Evolutionary conservation across 2,888 invertebrate species (phyloP).

Genomic region (Diaperis boleti): DNA sequence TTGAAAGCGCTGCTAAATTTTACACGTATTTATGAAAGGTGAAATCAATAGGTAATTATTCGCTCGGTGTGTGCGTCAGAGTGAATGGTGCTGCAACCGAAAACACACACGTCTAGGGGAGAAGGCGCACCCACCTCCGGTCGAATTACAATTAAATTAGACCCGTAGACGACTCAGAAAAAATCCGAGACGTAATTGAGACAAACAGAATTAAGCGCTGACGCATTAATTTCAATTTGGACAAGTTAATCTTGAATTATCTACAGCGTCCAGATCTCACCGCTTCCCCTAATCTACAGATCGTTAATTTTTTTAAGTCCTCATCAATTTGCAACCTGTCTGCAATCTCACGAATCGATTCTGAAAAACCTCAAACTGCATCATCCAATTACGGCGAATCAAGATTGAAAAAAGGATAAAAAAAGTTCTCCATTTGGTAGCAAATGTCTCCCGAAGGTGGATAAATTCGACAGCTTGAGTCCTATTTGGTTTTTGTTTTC

Average conservation of each 20-base stretch:
- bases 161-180: no score
- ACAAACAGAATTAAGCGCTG: no score
- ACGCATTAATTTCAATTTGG: no score
- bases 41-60: slow-evolving; percentile 3
- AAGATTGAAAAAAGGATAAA: background rate
- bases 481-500: background rate
- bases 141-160: no score
- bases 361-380: background rate
- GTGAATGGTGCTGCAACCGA: background rate
- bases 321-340: background rate
- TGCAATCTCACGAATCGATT: background rate
- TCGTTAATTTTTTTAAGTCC: background rate
- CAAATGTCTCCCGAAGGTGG: background rate
- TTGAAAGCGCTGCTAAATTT: background rate
- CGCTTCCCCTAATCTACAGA: no score
- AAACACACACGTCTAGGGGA: background rate
- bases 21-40: slow-evolving; percentile 1
- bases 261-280: no score
- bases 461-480: slow-evolving; percentile 2
- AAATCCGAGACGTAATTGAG: no score
- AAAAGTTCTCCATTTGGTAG: background rate
- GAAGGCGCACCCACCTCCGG: no score
- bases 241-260: no score
- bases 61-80: background rate
- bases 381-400: background rate